Evolutionary conservation across 2,888 invertebrate species (phyloP).

Genomic region (Epirrhoe tristata): DNA sequence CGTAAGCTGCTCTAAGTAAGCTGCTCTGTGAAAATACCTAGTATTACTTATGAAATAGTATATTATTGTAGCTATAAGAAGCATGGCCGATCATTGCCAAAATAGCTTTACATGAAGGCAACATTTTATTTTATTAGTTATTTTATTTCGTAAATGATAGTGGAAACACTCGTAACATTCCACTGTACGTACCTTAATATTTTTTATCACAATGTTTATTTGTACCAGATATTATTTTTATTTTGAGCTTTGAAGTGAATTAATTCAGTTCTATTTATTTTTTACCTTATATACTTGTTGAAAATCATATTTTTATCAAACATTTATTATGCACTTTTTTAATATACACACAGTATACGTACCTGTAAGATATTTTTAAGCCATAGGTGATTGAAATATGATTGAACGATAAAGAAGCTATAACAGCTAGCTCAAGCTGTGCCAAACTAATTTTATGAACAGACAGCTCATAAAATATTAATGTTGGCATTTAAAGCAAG

Average conservation of each 20-base stretch:
- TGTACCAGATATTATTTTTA: slow-evolving; percentile 36
- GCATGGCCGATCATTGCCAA: slow-evolving; percentile 37
- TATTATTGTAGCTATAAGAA: slow-evolving; percentile 17
- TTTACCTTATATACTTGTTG: slow-evolving; percentile 33
- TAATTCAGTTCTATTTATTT: slow-evolving; percentile 25
- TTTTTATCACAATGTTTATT: slow-evolving; percentile 40
- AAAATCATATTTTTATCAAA: slow-evolving; percentile 38
- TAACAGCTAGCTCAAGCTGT: slow-evolving; percentile 42
- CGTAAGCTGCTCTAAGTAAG: slow-evolving; percentile 11
- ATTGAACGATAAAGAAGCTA: slow-evolving; percentile 4
- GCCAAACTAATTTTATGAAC: slow-evolving; percentile 40
- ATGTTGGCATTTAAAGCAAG: slow-evolving; percentile 2
- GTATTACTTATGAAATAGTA: slow-evolving; percentile 18
- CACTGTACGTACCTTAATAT: slow-evolving; percentile 39
- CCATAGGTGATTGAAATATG: slow-evolving; percentile 24
- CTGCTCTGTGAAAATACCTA: slow-evolving; percentile 11
- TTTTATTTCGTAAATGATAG: slow-evolving; percentile 29
- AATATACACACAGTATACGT: slow-evolving; percentile 34
- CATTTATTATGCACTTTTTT: slow-evolving; percentile 39
- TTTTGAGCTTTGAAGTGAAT: slow-evolving; percentile 28
- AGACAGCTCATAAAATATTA: slow-evolving; percentile 24
- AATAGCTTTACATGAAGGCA: slow-evolving; percentile 30
- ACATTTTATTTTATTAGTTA: slow-evolving; percentile 26
- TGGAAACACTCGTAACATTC: slow-evolving; percentile 43
- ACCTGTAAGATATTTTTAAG: slow-evolving; percentile 39